These are phyloP conservation scores for Trilocha varians DNA, from an alignment of 2,888 invertebrate genomes.

Conservation along the genomic window DNA sequence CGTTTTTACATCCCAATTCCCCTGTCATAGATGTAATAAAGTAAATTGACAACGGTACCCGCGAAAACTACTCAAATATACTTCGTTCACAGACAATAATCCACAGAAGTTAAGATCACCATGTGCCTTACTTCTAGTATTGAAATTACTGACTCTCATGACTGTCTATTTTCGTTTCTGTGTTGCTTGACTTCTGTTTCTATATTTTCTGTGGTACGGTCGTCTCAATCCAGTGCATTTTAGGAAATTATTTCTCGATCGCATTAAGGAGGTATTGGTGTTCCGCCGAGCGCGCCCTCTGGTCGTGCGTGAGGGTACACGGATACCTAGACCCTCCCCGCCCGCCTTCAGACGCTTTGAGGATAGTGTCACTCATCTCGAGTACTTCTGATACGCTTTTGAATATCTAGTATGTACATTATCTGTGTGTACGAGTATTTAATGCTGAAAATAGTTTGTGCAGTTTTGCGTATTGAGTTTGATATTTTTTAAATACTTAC, in stretches of 20 bases:
- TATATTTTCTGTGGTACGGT: constrained; percentile 29
- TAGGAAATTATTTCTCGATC: constrained; percentile 64
- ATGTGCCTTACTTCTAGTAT: no score
- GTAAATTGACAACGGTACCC: constrained; percentile 47
- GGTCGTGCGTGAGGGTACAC: constrained; percentile 57
- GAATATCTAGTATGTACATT: no score
- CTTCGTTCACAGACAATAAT: no score
- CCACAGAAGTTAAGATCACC: no score
- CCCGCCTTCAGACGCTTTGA: constrained; percentile 21
- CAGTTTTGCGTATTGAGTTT: no score
- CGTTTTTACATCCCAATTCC: constrained; percentile 11
- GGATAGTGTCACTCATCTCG: constrained; percentile 33
- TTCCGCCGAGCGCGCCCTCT: constrained; percentile 55
- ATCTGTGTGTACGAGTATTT: no score
- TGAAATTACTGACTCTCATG: no score
- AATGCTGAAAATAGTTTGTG: no score
- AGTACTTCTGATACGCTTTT: no score
- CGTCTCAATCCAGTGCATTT: constrained; percentile 61
- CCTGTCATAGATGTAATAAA: constrained; percentile 34
- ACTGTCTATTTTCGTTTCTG: no score
- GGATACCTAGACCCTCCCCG: constrained; percentile 24
- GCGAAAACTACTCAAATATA: constrained; percentile 54
- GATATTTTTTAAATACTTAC: no score
- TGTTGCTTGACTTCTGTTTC: constrained; percentile 7
- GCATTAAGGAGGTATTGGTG: constrained; percentile 58